Conservation (phyloP, 2,888 invertebrate species). For the Thera britannica region DNA sequence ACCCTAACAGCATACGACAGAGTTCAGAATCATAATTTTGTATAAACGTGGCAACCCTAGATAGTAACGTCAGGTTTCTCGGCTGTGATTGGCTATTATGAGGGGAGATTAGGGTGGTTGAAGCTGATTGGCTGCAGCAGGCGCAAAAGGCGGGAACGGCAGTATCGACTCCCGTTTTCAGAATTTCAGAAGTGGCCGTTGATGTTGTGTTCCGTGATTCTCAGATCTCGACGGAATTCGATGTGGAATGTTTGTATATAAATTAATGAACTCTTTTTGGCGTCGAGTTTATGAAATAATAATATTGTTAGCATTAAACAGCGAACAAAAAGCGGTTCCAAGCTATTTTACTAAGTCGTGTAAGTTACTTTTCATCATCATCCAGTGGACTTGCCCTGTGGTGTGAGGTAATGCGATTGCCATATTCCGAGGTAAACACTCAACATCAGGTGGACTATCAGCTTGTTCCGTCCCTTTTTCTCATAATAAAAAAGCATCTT, state of each 20-base stretch:
- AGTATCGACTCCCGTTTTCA: slow-evolving; percentile 59
- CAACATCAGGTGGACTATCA: too few species aligned
- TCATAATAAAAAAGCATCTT: not conserved
- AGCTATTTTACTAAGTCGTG: too few species aligned
- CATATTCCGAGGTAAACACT: too few species aligned
- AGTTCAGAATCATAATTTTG: slow-evolving; percentile 39
- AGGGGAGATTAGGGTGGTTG: slow-evolving; percentile 61
- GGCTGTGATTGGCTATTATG: slow-evolving; percentile 60
- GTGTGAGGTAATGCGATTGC: too few species aligned
- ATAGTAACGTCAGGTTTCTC: slow-evolving; percentile 68
- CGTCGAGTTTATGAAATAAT: too few species aligned
- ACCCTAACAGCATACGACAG: slow-evolving; percentile 15
- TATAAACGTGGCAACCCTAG: slow-evolving; percentile 52
- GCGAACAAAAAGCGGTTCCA: too few species aligned
- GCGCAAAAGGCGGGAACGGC: slow-evolving; percentile 62
- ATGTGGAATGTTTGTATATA: too few species aligned
- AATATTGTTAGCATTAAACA: too few species aligned
- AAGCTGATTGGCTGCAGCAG: slow-evolving; percentile 70
- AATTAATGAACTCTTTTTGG: too few species aligned
- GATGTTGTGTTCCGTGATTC: not conserved
- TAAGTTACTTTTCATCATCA: too few species aligned
- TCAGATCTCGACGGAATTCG: not conserved
- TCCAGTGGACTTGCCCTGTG: too few species aligned
- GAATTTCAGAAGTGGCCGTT: slow-evolving; percentile 40
- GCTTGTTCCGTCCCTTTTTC: too few species aligned